Conservation (phyloP, 2,113 vertebrate species). For the Galemys pyrenaicus region DNA sequence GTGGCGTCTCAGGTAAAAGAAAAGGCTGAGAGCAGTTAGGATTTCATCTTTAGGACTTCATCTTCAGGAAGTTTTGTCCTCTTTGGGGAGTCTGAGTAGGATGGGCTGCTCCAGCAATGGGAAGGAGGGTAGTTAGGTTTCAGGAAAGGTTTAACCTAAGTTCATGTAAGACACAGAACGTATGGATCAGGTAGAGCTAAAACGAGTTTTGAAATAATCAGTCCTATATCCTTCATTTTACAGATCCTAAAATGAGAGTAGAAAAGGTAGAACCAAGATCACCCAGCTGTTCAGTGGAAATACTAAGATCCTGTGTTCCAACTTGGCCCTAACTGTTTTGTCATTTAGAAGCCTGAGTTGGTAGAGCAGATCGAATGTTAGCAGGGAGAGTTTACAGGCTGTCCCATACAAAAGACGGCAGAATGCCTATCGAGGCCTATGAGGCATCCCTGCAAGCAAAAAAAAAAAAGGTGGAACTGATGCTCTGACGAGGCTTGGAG, state of each 20-base stretch:
- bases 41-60: too few relatives aligned
- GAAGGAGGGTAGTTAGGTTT: background rate
- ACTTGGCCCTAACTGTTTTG: background rate
- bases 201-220: background rate
- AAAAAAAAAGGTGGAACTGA: background rate
- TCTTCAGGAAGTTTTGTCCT: background rate
- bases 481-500: background rate
- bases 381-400: background rate
- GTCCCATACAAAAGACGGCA: background rate
- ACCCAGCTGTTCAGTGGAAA: background rate
- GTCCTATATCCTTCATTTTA: background rate
- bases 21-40: background rate
- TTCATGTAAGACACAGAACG: background rate
- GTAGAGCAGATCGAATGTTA: background rate
- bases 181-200: background rate
- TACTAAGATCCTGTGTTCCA: background rate
- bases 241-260: background rate
- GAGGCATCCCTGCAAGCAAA: background rate
- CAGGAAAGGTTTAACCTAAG: background rate
- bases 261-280: background rate
- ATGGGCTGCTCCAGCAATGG: background rate
- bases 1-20: background rate
- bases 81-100: background rate
- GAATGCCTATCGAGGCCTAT: background rate
- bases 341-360: background rate